Conservation (phyloP, 2,113 vertebrate species). For the Petrocephalus microphthalmus region DNA sequence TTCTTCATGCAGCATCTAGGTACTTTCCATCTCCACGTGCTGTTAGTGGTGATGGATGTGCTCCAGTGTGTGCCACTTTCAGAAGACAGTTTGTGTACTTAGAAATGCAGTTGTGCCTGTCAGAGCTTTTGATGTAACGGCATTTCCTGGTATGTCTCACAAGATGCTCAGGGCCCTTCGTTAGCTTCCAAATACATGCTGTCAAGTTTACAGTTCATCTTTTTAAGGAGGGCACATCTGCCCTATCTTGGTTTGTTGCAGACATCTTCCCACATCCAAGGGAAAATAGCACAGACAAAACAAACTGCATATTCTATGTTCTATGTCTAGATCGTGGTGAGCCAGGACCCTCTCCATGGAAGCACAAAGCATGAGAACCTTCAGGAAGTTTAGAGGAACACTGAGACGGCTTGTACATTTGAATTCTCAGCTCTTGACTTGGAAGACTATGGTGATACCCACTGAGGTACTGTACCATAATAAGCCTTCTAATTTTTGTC, state of each 20-base stretch:
- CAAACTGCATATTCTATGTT: background rate
- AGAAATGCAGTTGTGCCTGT: constrained; percentile 26
- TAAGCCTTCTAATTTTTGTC: background rate
- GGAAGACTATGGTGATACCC: background rate
- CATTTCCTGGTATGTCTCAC: constrained; percentile 50
- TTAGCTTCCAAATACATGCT: constrained; percentile 29
- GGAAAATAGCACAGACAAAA: background rate
- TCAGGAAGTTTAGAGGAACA: background rate
- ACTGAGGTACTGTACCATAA: background rate
- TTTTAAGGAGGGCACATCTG: constrained; percentile 49
- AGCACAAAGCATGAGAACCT: background rate
- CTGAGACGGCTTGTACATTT: background rate
- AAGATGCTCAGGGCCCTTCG: constrained; percentile 59
- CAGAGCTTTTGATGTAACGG: constrained; percentile 52
- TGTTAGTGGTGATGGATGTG: background rate
- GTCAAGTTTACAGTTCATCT: constrained; percentile 52
- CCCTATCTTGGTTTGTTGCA: constrained; percentile 41
- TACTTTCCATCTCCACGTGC: background rate
- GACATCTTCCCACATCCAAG: constrained; percentile 7
- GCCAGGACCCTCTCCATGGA: background rate
- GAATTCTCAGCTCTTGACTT: background rate
- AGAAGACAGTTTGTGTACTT: constrained; percentile 50
- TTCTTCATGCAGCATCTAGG: background rate
- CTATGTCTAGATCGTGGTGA: background rate
- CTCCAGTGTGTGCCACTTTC: background rate